Conservation (phyloP, 2,797 vertebrate genomes). For the Poecile montanus region DNA sequence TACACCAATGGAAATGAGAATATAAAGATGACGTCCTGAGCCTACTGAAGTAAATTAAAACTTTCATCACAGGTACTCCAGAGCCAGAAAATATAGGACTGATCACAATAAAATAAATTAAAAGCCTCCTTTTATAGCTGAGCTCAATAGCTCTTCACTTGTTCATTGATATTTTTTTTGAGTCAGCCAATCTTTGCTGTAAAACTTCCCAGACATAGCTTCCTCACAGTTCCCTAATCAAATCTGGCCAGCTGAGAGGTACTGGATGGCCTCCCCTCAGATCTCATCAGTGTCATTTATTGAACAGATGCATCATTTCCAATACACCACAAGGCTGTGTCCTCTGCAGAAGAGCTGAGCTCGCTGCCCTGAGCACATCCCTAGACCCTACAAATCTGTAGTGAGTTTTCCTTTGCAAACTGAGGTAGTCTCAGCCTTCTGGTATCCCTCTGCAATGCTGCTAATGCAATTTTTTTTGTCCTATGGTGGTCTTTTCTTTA, state of each 20-base stretch:
- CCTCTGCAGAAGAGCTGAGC: neutral
- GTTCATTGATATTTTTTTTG: neutral
- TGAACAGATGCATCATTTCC: neutral
- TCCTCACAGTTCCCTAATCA: neutral
- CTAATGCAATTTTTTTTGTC: neutral
- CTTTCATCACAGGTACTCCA: neutral
- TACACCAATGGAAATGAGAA: neutral
- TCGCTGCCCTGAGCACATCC: accelerated
- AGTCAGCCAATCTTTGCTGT: neutral
- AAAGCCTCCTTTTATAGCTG: neutral
- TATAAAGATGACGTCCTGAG: neutral
- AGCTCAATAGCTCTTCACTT: neutral
- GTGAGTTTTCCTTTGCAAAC: neutral
- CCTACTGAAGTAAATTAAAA: neutral
- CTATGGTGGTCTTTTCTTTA: too few relatives aligned
- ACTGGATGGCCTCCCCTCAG: neutral
- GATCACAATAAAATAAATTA: neutral
- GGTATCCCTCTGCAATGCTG: neutral
- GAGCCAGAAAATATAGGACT: neutral
- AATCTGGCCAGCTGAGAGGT: neutral
- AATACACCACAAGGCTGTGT: neutral
- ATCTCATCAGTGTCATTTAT: neutral
- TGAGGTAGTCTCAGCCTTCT: neutral
- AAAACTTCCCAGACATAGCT: neutral
- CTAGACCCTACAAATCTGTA: neutral